These are phyloP conservation scores for Eonycteris spelaea DNA, from an alignment of 2,113 vertebrate species.

Conservation along the genomic window DNA sequence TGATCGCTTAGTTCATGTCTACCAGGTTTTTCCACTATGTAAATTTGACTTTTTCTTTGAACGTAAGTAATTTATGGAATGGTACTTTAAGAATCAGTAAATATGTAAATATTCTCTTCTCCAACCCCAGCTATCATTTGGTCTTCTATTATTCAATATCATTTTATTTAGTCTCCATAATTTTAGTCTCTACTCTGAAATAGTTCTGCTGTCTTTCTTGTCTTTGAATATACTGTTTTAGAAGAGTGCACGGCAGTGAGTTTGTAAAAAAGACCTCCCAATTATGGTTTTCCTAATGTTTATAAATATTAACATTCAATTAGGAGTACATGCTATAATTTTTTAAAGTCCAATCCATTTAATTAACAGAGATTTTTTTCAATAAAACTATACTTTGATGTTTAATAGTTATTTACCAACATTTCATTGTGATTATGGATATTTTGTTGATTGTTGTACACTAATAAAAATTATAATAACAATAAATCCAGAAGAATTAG, in stretches of 20 bases:
- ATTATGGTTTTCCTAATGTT: background rate
- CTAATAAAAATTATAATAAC: background rate
- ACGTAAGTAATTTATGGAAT: background rate
- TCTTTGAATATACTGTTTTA: background rate
- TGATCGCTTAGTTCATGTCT: background rate
- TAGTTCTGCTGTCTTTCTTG: background rate
- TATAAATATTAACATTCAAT: background rate
- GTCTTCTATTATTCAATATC: background rate
- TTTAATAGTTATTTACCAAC: background rate
- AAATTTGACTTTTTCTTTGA: background rate
- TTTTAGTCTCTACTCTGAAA: background rate
- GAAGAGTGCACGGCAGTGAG: background rate
- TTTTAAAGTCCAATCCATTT: background rate
- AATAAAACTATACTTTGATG: background rate
- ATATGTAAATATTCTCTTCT: background rate
- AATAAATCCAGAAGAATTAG: background rate
- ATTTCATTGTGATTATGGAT: background rate
- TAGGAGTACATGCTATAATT: background rate
- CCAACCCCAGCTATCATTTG: background rate
- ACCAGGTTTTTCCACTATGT: background rate
- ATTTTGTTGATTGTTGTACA: background rate
- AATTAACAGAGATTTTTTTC: background rate
- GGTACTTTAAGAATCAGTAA: background rate
- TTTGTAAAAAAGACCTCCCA: background rate
- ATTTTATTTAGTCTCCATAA: background rate